A percentile compares a stretch with the other conserved stretches of the same genome.
Conservation (phyloP, 2,113 vertebrate species). For the Nerophis ophidion region DNA sequence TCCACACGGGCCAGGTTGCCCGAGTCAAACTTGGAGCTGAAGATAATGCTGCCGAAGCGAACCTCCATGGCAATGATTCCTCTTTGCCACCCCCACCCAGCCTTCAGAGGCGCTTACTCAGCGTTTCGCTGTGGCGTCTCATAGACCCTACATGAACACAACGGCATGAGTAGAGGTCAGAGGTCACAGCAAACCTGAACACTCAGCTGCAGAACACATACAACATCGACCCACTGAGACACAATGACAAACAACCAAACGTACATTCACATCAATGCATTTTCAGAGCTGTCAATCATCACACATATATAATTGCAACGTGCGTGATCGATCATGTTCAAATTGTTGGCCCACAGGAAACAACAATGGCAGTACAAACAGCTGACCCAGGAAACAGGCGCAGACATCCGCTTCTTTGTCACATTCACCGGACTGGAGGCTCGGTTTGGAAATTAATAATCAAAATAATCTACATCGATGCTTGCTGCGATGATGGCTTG, state of each 20-base stretch:
- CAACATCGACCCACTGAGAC: slow-evolving; percentile 3
- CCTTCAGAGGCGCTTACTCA: too few species aligned
- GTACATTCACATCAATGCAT: too few species aligned
- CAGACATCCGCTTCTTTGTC: background rate
- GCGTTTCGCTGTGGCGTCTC: too few species aligned
- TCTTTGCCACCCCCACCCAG: background rate
- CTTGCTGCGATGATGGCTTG: background rate
- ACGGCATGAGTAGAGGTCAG: too few species aligned
- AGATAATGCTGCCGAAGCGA: slow-evolving; percentile 79
- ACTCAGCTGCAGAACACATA: too few species aligned
- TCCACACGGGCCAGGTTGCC: slow-evolving; percentile 88
- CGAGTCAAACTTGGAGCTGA: slow-evolving; percentile 92
- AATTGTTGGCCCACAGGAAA: background rate
- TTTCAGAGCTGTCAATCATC: background rate
- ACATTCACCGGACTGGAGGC: background rate
- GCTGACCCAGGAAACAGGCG: slow-evolving; percentile 25
- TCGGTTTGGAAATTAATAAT: too few species aligned
- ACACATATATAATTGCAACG: background rate
- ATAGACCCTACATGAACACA: too few species aligned
- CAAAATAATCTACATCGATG: background rate
- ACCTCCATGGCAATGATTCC: slow-evolving; percentile 68
- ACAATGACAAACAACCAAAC: background rate
- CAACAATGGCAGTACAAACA: slow-evolving; percentile 22
- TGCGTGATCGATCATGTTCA: background rate
- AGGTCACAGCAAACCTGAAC: too few species aligned